These are phyloP conservation scores for Arnoldichthys spilopterus DNA, from an alignment of 2,797 vertebrate genomes.

Conservation along the genomic window DNA sequence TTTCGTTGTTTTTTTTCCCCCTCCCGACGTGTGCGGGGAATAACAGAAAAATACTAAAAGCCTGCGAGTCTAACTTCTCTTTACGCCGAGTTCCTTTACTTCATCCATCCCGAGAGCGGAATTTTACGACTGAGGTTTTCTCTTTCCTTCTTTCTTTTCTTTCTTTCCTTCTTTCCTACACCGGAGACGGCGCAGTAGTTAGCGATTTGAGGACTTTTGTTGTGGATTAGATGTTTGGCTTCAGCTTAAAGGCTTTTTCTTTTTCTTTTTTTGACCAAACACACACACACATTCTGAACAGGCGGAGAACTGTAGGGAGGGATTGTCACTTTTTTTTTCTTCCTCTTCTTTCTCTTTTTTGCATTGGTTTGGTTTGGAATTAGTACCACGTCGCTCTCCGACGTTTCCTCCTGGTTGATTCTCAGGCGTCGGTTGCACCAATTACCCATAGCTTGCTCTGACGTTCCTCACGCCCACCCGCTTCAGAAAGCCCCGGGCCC, in stretches of 20 bases:
- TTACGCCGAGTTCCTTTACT: conserved; percentile 18
- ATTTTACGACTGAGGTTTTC: not conserved
- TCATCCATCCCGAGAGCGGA: not conserved
- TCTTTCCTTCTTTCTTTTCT: not conserved
- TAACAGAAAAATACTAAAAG: not conserved
- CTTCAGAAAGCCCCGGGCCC: not conserved
- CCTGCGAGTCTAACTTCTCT: not conserved
- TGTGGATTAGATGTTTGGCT: conserved; percentile 77
- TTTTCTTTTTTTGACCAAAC: conserved; percentile 60
- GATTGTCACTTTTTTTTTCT: conserved; percentile 36
- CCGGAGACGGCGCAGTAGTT: conserved; percentile 73
- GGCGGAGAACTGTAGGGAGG: conserved; percentile 50
- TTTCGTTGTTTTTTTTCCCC: conserved; percentile 31
- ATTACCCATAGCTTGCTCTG: conserved; percentile 39
- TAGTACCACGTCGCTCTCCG: conserved; percentile 54
- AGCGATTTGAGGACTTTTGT: conserved; percentile 73
- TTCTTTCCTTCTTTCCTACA: conserved; percentile 60
- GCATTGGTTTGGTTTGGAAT: conserved; percentile 55
- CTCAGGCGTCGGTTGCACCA: conserved; percentile 58
- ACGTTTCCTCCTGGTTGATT: conserved; percentile 52
- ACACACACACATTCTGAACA: conserved; percentile 53
- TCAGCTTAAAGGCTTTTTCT: conserved; percentile 65
- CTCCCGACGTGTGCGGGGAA: conserved; percentile 8
- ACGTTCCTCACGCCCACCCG: not conserved
- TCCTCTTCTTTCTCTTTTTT: not conserved